phyloP scores from a whole-genome alignment of 2,113 vertebrate species.

The Rattus rattus region DNA sequence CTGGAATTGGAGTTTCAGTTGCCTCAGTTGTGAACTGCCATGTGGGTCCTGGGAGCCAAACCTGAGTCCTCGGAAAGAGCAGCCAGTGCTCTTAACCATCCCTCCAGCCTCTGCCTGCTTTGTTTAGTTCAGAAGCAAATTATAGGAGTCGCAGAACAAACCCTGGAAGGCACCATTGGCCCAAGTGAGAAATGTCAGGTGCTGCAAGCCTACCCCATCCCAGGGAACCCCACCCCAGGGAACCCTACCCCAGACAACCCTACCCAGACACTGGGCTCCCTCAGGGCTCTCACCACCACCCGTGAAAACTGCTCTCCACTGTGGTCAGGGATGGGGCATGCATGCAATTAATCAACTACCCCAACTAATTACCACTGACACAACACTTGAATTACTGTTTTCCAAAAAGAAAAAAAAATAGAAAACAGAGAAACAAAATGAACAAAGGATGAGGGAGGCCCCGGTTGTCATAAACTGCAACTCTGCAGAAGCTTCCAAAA shows the following conservation, averaged over 20 bases:
- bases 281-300: not conserved
- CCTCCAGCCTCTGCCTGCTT: too few relatives aligned
- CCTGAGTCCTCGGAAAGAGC: not conserved
- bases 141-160: not conserved
- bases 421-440: not conserved
- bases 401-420: not conserved
- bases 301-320: not conserved
- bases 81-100: not conserved
- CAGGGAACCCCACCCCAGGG: not conserved
- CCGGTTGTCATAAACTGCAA: conserved; percentile 59
- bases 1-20: not conserved
- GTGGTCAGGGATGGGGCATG: conserved; percentile 59
- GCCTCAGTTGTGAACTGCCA: not conserved
- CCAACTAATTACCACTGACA: not conserved
- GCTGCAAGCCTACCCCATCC: too few relatives aligned
- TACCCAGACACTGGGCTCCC: not conserved
- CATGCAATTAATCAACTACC: conserved; percentile 46
- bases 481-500: conserved; percentile 42
- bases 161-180: conserved; percentile 7
- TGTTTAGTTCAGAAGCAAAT: conserved; percentile 33
- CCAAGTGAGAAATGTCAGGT: not conserved
- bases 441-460: conserved; percentile 21
- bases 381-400: conserved; percentile 62
- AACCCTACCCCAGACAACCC: too few relatives aligned
- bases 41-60: not conserved